Conservation (phyloP, 2,888 invertebrate species). For the Melieria crassipennis region DNA sequence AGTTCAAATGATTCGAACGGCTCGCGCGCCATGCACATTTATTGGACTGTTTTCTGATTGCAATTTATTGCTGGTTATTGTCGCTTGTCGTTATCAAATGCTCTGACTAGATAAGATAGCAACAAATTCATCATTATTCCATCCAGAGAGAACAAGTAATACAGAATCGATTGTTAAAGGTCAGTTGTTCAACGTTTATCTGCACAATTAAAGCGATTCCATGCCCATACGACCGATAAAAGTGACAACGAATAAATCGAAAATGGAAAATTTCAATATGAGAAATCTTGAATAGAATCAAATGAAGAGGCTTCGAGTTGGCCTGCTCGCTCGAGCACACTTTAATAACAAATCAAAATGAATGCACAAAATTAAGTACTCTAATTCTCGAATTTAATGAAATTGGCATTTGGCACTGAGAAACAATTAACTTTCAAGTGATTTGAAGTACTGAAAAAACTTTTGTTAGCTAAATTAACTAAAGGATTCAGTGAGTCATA, state of each 20-base stretch:
- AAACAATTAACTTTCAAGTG: too few relatives aligned
- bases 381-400: too few relatives aligned
- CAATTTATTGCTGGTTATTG: constrained; percentile 30
- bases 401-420: too few relatives aligned
- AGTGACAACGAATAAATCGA: neutral
- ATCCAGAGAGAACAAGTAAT: constrained; percentile 42
- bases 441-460: too few relatives aligned
- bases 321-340: too few relatives aligned
- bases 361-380: too few relatives aligned
- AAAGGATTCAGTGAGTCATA: too few relatives aligned
- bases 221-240: too few relatives aligned
- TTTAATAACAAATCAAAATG: too few relatives aligned
- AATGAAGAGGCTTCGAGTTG: neutral
- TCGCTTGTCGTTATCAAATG: constrained; percentile 15
- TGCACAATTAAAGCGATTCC: constrained; percentile 2
- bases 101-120: constrained; percentile 29
- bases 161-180: constrained; percentile 58
- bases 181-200: constrained; percentile 49
- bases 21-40: neutral
- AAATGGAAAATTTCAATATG: neutral
- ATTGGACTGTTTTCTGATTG: constrained; percentile 6
- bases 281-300: neutral
- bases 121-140: constrained; percentile 12
- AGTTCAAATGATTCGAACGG: too few relatives aligned
- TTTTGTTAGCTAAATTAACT: too few relatives aligned